A percentile compares a stretch with the other conserved stretches of the same genome.
Evolutionary conservation across 37 sponge, comb jelly and placozoan species (phyloP).

Genomic region (Halisarca cf. caerulea): DNA sequence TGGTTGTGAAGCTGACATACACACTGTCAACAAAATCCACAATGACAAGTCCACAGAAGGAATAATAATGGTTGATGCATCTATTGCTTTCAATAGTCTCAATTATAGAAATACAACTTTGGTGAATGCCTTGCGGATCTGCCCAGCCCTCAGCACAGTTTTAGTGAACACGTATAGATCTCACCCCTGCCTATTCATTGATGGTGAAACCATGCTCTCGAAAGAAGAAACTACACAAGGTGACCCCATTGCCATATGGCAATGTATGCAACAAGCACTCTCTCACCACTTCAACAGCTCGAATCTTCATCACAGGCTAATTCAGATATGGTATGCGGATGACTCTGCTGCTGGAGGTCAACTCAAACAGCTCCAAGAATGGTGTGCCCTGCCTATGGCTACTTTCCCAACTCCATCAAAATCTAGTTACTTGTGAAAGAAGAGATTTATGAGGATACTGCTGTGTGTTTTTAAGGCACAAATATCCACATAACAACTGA

Average conservation of each 20-base stretch:
- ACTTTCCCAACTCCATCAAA: no score
- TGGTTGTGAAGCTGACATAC: background rate
- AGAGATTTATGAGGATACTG: no score
- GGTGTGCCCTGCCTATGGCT: no score
- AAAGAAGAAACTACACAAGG: constrained; percentile 1
- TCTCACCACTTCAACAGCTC: background rate
- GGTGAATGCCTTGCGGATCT: background rate
- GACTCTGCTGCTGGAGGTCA: no score
- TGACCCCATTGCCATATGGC: background rate
- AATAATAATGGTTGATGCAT: background rate
- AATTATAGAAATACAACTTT: background rate
- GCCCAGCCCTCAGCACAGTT: background rate
- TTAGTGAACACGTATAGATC: background rate
- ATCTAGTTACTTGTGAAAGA: no score
- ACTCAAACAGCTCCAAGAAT: no score
- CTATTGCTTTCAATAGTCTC: background rate
- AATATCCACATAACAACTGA: no score
- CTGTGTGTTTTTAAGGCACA: no score
- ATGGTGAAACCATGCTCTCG: background rate
- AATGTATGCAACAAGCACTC: background rate
- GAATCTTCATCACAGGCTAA: no score
- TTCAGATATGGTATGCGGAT: no score
- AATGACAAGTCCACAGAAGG: background rate
- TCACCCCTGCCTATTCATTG: background rate
- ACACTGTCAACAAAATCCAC: background rate